phyloP scores from a whole-genome alignment of 2,113 vertebrate species.

The Thunnus maccoyii region DNA sequence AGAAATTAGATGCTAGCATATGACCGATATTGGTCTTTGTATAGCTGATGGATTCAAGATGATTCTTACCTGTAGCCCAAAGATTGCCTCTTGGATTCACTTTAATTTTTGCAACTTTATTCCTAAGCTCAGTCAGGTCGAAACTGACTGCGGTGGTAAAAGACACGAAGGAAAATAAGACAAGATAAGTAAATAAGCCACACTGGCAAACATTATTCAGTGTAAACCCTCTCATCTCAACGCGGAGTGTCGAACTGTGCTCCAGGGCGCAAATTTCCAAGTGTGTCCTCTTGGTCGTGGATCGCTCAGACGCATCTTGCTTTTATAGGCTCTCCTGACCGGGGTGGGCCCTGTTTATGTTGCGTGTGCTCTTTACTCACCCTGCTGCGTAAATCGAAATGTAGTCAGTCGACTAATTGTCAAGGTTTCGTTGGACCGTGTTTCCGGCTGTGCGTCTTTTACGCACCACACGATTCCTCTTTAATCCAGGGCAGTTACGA shows the following conservation, averaged over 20 bases:
- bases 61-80: conserved; percentile 93
- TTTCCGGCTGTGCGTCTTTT: conserved; percentile 49
- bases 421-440: neutral
- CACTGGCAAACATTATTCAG: conserved; percentile 74
- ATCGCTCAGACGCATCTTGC: conserved; percentile 21
- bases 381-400: conserved; percentile 20
- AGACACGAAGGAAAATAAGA: conserved; percentile 85
- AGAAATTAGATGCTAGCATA: neutral
- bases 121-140: conserved; percentile 87
- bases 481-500: neutral
- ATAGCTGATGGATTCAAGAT: neutral
- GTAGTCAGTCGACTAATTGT: conserved; percentile 24
- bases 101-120: conserved; percentile 90
- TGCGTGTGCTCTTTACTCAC: conserved; percentile 43
- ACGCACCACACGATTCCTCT: conserved; percentile 27
- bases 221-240: conserved; percentile 74
- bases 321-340: conserved; percentile 70
- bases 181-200: conserved; percentile 81
- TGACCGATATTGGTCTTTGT: too few relatives aligned
- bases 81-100: conserved; percentile 93
- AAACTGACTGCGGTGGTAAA: conserved; percentile 84
- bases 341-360: conserved; percentile 61
- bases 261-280: conserved; percentile 55
- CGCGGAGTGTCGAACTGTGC: conserved; percentile 34
- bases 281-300: conserved; percentile 43